Conservation (phyloP, 2,113 vertebrate genomes). For the Ovis aries region ARS-UI_Ramb_v3.0 NC_056059.1:82154001-82154500, state of each 20-base stretch:
- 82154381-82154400: slow-evolving; percentile 47
- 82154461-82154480: neutral
- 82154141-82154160: slow-evolving; percentile 60
- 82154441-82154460: slow-evolving; percentile 24
- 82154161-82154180: slow-evolving; percentile 69
- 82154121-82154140: slow-evolving; percentile 58
- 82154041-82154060: slow-evolving; percentile 54
- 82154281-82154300: slow-evolving; percentile 67
- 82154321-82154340: slow-evolving; percentile 49
- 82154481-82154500: slow-evolving; percentile 13
- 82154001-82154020: slow-evolving; percentile 53
- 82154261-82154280: slow-evolving; percentile 53
- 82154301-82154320: slow-evolving; percentile 69
- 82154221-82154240: slow-evolving; percentile 74
- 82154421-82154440: neutral
- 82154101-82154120: slow-evolving; percentile 46
- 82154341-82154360: slow-evolving; percentile 54
- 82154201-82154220: slow-evolving; percentile 70
- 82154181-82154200: slow-evolving; percentile 78
- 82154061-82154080: slow-evolving; percentile 58
- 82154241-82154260: slow-evolving; percentile 57
- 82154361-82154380: slow-evolving; percentile 53
- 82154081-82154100: slow-evolving; percentile 39
- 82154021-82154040: slow-evolving; percentile 53
- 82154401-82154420: slow-evolving; percentile 33